Percentiles rank a stretch among this genome's conserved stretches.
These are phyloP conservation scores for Callorhinus ursinus DNA, from an alignment of 2,113 vertebrate genomes.

Conservation along the genomic window DNA sequence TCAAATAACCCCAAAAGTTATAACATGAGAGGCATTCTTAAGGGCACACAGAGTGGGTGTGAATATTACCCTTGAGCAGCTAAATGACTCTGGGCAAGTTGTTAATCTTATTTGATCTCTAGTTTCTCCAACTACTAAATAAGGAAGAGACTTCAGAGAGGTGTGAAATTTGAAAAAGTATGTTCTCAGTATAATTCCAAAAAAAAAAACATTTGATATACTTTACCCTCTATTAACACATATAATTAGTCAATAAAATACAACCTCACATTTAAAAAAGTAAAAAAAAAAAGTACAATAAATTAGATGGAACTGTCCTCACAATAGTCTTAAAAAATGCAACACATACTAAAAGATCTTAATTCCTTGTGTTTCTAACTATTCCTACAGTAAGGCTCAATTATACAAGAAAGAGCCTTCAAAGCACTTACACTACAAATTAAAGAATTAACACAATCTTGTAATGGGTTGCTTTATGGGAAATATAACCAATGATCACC, in stretches of 20 bases:
- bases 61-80: neutral
- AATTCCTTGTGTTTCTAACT: neutral
- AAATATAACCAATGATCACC: neutral
- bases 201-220: constrained; percentile 6
- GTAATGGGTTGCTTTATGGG: neutral
- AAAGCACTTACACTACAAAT: neutral
- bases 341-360: neutral
- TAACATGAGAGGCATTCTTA: neutral
- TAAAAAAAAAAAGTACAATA: neutral
- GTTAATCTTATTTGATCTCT: neutral
- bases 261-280: neutral
- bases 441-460: neutral
- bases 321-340: neutral
- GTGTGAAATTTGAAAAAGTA: neutral
- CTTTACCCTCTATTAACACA: neutral
- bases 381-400: neutral
- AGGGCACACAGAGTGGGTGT: neutral
- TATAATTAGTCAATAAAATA: neutral
- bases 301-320: neutral
- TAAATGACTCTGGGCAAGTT: neutral
- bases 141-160: neutral
- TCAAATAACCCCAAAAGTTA: neutral
- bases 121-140: constrained; percentile 28
- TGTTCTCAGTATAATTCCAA: neutral
- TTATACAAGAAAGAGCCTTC: neutral